Evolutionary conservation across 1,140 invertebrate species (phyloP).

Genomic region (Euura saliciscinereae): DNA sequence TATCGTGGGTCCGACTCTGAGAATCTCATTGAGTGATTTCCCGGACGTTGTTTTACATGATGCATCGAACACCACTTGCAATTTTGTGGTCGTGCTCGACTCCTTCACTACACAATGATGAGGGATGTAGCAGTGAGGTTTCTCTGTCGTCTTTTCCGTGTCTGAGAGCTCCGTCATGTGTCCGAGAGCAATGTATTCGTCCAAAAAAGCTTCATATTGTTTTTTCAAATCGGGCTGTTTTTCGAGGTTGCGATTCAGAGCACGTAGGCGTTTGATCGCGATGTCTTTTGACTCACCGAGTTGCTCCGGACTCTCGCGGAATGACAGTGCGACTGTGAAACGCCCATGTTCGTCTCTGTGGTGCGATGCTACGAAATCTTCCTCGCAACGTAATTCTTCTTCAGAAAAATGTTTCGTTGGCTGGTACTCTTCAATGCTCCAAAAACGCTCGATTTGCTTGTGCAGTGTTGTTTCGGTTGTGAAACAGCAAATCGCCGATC

Average conservation of each 20-base stretch:
- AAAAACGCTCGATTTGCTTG: slow-evolving; percentile 21
- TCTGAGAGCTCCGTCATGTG: slow-evolving; percentile 31
- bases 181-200: slow-evolving; percentile 34
- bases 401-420: neutral
- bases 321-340: neutral
- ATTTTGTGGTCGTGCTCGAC: slow-evolving; percentile 20
- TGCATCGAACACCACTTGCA: slow-evolving; percentile 28
- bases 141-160: neutral
- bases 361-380: neutral
- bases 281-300: neutral
- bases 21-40: slow-evolving; percentile 22
- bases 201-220: slow-evolving; percentile 32
- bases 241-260: neutral
- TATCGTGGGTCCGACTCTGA: slow-evolving; percentile 17
- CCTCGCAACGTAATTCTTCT: neutral
- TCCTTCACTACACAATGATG: neutral
- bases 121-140: neutral
- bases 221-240: neutral
- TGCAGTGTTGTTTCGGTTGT: slow-evolving; percentile 13
- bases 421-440: slow-evolving; percentile 16
- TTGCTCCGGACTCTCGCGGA: neutral
- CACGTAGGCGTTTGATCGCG: neutral
- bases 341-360: neutral
- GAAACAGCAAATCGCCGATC: neutral
- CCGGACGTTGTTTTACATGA: slow-evolving; percentile 10